Base-by-base conservation (phyloP, 2,797 vertebrate species). In the Eurystomus glaucurus region DNA sequence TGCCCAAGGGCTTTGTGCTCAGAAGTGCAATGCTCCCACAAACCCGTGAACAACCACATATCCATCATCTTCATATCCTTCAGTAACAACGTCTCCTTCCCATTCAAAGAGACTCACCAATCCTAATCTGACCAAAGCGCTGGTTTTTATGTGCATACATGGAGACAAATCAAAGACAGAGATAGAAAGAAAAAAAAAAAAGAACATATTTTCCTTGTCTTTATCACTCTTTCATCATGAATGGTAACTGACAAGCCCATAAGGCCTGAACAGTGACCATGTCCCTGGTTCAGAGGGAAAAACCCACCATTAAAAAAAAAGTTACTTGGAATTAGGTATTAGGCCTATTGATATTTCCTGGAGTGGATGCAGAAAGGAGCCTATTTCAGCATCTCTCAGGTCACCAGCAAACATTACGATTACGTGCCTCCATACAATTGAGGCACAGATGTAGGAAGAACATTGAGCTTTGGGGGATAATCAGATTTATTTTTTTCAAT, bases 401-500 rank as follows among this genome's bases (percentile, higher is more conserved):
- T 95, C 96, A 95, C 64, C 65, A 90, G 90, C 52, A 65, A 57
- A 75, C 50, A 7, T 77, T 90, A 79, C 68, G 50, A 96, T 93
- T 76, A 83, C 78, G 51, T 81, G 35, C 41, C 68, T 90, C 28
- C 71, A 90, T 37, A 57, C 93, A 95, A 84, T 62, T 85, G 90
- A 96, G 71, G 69, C 83, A 11, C 83, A 96, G 91, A 96, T 97
- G 92, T 37, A 91, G 18, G 66, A 72, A 96, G 91, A 89, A 88
- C 94, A 94, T 60, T 54, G 43, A 92, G 65, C 61, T 97, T 90
- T 75, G 70, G 95, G 81, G 92, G 55, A 94, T 85, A 96, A 93
- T 92, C 84, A 91, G 78, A 95, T 95, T 96, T 95, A 85, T 51
- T 88, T 89, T 96, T 97, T 95, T 69, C 92, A 96, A 62, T 94